Percentiles rank a stretch among this genome's conserved stretches.
Evolutionary conservation across 2,888 invertebrate genomes (phyloP).

Genomic region (Stenotaenia linearis): DNA sequence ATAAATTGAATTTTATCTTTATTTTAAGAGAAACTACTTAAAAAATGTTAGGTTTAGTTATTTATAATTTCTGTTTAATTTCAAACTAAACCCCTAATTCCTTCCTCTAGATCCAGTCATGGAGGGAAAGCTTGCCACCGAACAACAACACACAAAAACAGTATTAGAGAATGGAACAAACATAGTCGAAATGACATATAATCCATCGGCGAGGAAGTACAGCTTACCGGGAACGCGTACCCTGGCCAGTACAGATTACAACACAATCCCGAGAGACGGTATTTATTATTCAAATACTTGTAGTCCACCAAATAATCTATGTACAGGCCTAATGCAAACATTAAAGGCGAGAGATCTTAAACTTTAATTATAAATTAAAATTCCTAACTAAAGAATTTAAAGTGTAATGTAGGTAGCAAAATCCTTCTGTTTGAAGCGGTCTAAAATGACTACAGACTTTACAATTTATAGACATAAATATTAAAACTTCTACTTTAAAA

Average conservation of each 20-base stretch:
- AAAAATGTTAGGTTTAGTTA: not conserved
- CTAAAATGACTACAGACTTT: no score
- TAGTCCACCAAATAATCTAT: not conserved
- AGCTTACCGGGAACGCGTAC: conserved; percentile 26
- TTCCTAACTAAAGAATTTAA: no score
- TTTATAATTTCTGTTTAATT: not conserved
- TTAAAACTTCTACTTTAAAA: no score
- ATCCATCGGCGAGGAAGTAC: conserved; percentile 26
- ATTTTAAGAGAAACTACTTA: not conserved
- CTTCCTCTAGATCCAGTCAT: conserved; percentile 24
- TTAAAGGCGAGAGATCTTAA: no score
- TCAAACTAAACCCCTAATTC: not conserved
- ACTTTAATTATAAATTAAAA: no score
- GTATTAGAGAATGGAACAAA: conserved; percentile 27
- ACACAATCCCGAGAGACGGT: conserved; percentile 14
- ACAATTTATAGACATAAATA: no score
- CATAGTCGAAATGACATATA: conserved; percentile 29
- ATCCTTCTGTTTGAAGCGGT: no score
- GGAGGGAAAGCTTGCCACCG: not conserved
- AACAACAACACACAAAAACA: not conserved
- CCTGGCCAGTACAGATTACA: not conserved
- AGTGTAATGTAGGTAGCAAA: no score
- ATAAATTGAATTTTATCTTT: no score
- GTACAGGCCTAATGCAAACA: not conserved
- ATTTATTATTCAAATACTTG: not conserved